Conservation (phyloP, 2,797 vertebrate genomes). For the Microctenopoma stevenorrisi region DNA sequence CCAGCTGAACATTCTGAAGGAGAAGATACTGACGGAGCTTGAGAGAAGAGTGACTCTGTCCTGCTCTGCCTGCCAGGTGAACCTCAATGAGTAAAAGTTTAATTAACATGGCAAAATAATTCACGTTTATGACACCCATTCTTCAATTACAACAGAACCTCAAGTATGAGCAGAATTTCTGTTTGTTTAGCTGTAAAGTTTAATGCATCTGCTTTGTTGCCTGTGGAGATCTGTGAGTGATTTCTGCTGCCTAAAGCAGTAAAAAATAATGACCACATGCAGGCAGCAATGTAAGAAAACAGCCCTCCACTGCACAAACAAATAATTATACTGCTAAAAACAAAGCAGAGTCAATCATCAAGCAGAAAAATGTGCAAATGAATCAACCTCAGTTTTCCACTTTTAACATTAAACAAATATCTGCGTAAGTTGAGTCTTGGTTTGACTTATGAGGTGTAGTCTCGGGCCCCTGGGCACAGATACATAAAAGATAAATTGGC, state of each 20-base stretch:
- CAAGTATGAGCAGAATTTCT: not conserved
- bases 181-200: constrained; percentile 2
- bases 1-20: constrained; percentile 76
- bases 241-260: constrained; percentile 22
- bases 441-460: not conserved
- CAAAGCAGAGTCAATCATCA: not conserved
- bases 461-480: not conserved
- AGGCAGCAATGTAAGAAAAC: constrained; percentile 15
- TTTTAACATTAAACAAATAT: not conserved
- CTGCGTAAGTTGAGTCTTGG: constrained; percentile 7
- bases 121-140: not conserved
- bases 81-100: not conserved
- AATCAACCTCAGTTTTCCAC: not conserved
- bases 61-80: constrained; percentile 87
- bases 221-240: constrained; percentile 4
- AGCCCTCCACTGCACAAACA: constrained; percentile 9
- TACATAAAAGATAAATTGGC: not conserved
- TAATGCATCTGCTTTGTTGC: constrained; percentile 1
- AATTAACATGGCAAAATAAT: constrained; percentile 1
- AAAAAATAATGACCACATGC: constrained; percentile 28
- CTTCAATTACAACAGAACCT: not conserved
- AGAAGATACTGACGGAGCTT: constrained; percentile 83
- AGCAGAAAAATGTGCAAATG: not conserved
- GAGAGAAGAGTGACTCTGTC: constrained; percentile 87
- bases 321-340: constrained; percentile 1